Evolutionary conservation across 2,888 invertebrate genomes (phyloP).

Genomic region (Aelia acuminata): DNA sequence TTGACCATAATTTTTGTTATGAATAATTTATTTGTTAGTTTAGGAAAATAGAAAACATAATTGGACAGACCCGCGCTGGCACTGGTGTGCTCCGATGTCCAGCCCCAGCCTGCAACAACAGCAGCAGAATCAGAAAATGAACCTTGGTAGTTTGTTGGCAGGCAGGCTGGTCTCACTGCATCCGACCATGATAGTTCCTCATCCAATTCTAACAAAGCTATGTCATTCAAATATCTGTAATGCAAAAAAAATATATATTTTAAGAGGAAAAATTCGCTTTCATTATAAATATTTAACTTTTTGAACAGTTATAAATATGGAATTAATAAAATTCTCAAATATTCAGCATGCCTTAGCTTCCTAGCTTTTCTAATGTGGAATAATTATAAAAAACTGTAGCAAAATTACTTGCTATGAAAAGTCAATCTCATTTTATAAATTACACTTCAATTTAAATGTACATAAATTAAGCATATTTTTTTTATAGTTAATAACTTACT

Average conservation of each 20-base stretch:
- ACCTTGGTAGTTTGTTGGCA: conserved; percentile 71
- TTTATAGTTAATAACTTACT: too few relatives aligned
- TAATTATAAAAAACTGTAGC: too few relatives aligned
- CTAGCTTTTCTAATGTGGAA: neutral
- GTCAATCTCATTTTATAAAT: too few relatives aligned
- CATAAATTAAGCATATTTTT: too few relatives aligned
- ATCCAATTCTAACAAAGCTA: conserved; percentile 81
- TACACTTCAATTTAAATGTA: too few relatives aligned
- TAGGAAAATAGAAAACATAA: too few relatives aligned
- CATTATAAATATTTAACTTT: neutral
- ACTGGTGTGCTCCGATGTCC: conserved; percentile 81
- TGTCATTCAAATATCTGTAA: conserved; percentile 70
- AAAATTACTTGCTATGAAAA: too few relatives aligned
- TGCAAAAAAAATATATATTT: neutral
- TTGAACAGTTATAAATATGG: neutral
- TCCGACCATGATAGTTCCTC: conserved; percentile 78
- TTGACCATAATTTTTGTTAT: neutral
- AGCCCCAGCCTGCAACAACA: conserved; percentile 89
- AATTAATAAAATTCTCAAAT: neutral
- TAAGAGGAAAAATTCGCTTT: neutral
- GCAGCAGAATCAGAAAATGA: conserved; percentile 73
- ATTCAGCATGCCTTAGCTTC: neutral
- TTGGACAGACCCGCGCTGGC: conserved; percentile 42
- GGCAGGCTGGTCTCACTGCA: conserved; percentile 83
- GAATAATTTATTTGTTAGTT: too few relatives aligned